These are phyloP conservation scores for Lordiphosa collinella DNA, from an alignment of 1,140 invertebrate species.

Conservation along the genomic window DNA sequence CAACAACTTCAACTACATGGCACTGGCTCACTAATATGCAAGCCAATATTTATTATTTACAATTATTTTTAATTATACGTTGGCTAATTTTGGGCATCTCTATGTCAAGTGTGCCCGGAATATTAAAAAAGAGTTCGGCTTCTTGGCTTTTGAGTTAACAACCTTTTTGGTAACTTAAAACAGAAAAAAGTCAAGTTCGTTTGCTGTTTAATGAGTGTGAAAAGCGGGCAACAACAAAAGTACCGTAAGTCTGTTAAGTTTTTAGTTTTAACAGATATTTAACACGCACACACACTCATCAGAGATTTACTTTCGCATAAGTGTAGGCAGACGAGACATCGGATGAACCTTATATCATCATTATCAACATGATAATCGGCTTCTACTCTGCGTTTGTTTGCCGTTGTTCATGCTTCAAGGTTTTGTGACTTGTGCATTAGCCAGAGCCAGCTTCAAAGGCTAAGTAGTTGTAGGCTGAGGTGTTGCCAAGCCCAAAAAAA, in stretches of 20 bases:
- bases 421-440: slow-evolving; percentile 71
- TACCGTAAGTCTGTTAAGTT: slow-evolving; percentile 62
- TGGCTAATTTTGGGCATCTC: slow-evolving; percentile 29
- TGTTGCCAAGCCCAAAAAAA: slow-evolving; percentile 54
- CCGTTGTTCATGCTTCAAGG: slow-evolving; percentile 68
- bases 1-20: slow-evolving; percentile 11
- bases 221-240: slow-evolving; percentile 35
- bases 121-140: slow-evolving; percentile 24
- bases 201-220: slow-evolving; percentile 59
- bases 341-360: slow-evolving; percentile 45
- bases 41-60: slow-evolving; percentile 52
- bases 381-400: slow-evolving; percentile 56
- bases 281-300: slow-evolving; percentile 44
- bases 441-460: slow-evolving; percentile 45
- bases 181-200: slow-evolving; percentile 52
- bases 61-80: slow-evolving; percentile 42
- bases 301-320: slow-evolving; percentile 28
- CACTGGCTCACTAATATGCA: slow-evolving; percentile 42
- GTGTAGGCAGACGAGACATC: slow-evolving; percentile 18
- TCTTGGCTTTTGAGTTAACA: slow-evolving; percentile 33
- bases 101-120: slow-evolving; percentile 34
- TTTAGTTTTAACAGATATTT: slow-evolving; percentile 61
- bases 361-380: slow-evolving; percentile 4
- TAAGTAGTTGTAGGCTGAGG: slow-evolving; percentile 21
- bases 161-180: slow-evolving; percentile 42